Evolutionary conservation across 2,888 invertebrate genomes (phyloP).

Genomic region (Coenonympha arcania): DNA sequence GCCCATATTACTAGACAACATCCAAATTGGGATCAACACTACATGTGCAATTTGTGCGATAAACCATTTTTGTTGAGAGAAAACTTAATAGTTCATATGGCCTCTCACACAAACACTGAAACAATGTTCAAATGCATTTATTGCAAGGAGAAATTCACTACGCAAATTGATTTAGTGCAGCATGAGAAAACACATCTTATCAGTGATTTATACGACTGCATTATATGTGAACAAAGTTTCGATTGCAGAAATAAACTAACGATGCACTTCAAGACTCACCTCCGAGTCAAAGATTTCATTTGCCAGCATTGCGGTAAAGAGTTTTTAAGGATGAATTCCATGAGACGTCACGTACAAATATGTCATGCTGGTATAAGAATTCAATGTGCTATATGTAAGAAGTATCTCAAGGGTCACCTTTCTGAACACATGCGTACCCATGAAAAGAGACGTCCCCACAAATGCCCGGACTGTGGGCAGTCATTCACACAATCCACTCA

Average conservation of each 20-base stretch:
- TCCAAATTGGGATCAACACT: slow-evolving; percentile 62
- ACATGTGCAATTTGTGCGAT: slow-evolving; percentile 81
- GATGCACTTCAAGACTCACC: slow-evolving; percentile 79
- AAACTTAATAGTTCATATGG: slow-evolving; percentile 80
- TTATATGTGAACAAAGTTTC: slow-evolving; percentile 81
- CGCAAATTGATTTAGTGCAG: slow-evolving; percentile 63
- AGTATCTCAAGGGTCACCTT: slow-evolving; percentile 85
- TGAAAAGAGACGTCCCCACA: slow-evolving; percentile 82
- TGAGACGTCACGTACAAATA: slow-evolving; percentile 83
- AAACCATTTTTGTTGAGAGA: slow-evolving; percentile 85
- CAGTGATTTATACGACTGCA: slow-evolving; percentile 81
- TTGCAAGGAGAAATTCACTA: slow-evolving; percentile 51
- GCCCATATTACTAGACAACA: slow-evolving; percentile 77
- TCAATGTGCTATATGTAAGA: slow-evolving; percentile 86
- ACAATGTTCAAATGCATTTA: slow-evolving; percentile 79
- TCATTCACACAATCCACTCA: slow-evolving; percentile 89
- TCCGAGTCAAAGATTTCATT: slow-evolving; percentile 82
- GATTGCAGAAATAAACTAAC: slow-evolving; percentile 77
- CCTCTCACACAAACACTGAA: slow-evolving; percentile 76
- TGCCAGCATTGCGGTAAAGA: slow-evolving; percentile 87
- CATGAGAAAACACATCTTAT: slow-evolving; percentile 84
- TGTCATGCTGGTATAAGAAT: slow-evolving; percentile 84
- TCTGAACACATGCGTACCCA: slow-evolving; percentile 89
- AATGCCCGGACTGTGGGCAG: slow-evolving; percentile 84
- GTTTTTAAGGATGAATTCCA: slow-evolving; percentile 81